A percentile compares a stretch with the other conserved stretches of the same genome.
Conservation (phyloP, 64 coral and sea anemone species). For the Catalaphyllia jardinei region DNA sequence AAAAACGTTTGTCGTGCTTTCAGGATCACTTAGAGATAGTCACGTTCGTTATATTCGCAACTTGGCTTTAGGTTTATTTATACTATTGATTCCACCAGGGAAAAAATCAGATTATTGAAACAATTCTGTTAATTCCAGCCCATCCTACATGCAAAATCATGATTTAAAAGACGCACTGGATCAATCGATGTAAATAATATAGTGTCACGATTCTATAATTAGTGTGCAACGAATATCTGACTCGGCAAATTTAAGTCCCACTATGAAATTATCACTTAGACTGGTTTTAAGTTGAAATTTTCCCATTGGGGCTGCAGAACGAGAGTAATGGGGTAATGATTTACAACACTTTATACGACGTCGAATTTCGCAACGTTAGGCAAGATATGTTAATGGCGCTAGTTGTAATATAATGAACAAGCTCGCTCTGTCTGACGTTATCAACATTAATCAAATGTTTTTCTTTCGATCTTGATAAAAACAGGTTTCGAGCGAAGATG, state of each 20-base stretch:
- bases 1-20: too few species aligned
- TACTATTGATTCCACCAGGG: too few species aligned
- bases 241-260: background rate
- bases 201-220: slow-evolving; percentile 15
- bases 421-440: background rate
- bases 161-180: background rate
- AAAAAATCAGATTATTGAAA: too few species aligned
- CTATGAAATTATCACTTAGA: background rate
- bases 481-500: slow-evolving; percentile 87
- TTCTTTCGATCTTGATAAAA: background rate
- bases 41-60: too few species aligned
- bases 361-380: background rate
- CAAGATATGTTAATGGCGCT: background rate
- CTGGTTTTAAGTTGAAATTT: background rate
- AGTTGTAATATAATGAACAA: background rate
- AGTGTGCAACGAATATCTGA: slow-evolving; percentile 1
- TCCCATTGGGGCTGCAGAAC: background rate
- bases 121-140: background rate
- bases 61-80: too few species aligned
- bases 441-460: slow-evolving; percentile 1
- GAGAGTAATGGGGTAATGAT: background rate
- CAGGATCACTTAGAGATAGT: too few species aligned
- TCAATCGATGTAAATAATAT: background rate
- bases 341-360: background rate
- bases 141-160: background rate